Base-by-base conservation (phyloP, 2,113 vertebrate species). In the Apus apus region DNA sequence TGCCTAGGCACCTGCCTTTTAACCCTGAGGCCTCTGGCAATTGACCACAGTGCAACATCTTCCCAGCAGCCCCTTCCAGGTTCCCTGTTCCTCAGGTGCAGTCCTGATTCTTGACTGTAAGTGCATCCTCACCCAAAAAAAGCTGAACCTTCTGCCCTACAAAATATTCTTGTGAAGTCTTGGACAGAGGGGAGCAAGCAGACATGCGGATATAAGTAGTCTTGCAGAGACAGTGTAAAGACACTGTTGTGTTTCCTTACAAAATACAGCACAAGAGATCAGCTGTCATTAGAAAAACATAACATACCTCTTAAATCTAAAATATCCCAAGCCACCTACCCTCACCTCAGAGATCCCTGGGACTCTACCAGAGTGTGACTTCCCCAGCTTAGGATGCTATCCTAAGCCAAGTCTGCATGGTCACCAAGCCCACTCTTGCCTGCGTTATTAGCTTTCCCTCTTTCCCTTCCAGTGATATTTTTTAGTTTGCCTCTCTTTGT, bases 31-130 rank as follows among this genome's bases (percentile, higher is more conserved):
- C 15, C 12, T 88, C 89, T 65, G 40, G 19, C 26, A 11, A 16
- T 9, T 6, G 11, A 58, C 32, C 9, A 22, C 34, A 64, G 45
- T 19, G 19, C 34, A 58, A 19, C 17, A 36, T 46, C 22, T 66
- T 9, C 19, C n/a, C 19, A 50, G 3, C 3, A 61, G 15, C 11
- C 1, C 0, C 1, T 43, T 78, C 67, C 22, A 19, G 70, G 11
- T 7, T 65, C 54, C 38, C 5, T 62, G 4, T 46, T 92, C n/a
- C 26, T 64, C 53, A 75, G 15, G 19, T 66, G 22, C 8, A 66
- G 17, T 15, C 36, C 64, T 73, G 16, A 7, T 17, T 85, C 26
- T 51, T n/a, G 38, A 48, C 40, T 43, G 19, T 10, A 75, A 62
- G 18, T 0, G 1, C 22, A 56, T 45, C 23, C 18, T 87, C 73